These are phyloP conservation scores for Plebejus anna DNA, from an alignment of 2,888 invertebrate genomes.

Conservation along the genomic window DNA sequence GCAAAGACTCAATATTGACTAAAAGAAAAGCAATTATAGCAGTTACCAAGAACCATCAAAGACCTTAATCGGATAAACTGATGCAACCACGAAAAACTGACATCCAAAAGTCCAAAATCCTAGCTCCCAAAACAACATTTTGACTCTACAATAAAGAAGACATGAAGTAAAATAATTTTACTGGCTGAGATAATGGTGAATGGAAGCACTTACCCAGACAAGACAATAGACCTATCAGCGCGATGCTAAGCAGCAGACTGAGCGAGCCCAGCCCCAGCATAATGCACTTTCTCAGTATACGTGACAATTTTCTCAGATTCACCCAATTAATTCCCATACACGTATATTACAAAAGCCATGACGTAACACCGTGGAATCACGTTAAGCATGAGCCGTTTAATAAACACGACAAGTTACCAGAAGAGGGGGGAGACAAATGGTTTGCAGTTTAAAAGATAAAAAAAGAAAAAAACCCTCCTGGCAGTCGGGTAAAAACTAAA, in stretches of 20 bases:
- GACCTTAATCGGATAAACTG: not conserved
- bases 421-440: not conserved
- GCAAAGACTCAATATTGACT: not conserved
- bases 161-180: not conserved
- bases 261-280: not conserved
- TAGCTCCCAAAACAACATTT: not conserved
- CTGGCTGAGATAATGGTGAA: not conserved
- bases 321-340: conserved; percentile 36
- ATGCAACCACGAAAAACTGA: not conserved
- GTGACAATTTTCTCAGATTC: conserved; percentile 37
- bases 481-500: no score
- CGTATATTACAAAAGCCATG: conserved; percentile 25
- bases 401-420: not conserved
- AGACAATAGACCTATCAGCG: conserved; percentile 14
- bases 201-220: conserved; percentile 7
- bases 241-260: conserved; percentile 13
- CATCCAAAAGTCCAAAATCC: not conserved
- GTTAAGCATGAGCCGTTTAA: conserved; percentile 11
- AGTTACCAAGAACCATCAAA: not conserved
- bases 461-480: no score
- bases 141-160: not conserved
- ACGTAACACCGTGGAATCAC: conserved; percentile 1
- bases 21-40: not conserved
- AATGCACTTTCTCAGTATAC: conserved; percentile 37
- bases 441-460: not conserved